Evolutionary conservation across 2,113 vertebrate species (phyloP), one percentile per base, ranked within the genome.

Genomic region (Sander lucioperca): DNA sequence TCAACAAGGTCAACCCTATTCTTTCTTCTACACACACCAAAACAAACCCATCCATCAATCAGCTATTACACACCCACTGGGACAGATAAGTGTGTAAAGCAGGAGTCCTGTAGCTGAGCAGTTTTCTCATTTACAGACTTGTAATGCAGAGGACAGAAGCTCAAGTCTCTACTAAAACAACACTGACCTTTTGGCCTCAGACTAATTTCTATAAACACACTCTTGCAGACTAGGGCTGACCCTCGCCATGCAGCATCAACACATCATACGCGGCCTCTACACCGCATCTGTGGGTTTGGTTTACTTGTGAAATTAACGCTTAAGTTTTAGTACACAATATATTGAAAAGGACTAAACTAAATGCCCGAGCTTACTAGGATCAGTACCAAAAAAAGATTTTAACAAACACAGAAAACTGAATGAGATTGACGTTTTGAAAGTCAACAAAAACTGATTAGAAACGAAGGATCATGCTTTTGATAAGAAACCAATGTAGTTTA

Each of bases 201-300:
- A 51, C 82, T 90, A 79, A 91, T 90, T 91, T 90, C 65, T 80
- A 68, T 73, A 79, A 89, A 90, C 81, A 92, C 72, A 59, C 43
- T 47, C 65, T 30, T 48, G 62, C 58, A 53, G 70, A 51, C 21
- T 0, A 30, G 48, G 45, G 54, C 59, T 57, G 79, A 82, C 76
- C 80, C 54, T n/a, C 23, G 9, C 45, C 5, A 4, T 58, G 13
- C 27, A 36, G 30, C 80, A 71, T 79, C 57, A 79, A 79, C 73
- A 70, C 68, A 54, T n/a, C 19, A 4, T 6, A 43, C 6, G 16
- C 19, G 71, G 43, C 36, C 47, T 69, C 62, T 5, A 1, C 47
- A 58, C 23, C 0, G 7, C n/a, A 1, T 2, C 33, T 53, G 65
- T n/a, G 48, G 18, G 70, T 57, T 8, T 56, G 19, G 43, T 56